phyloP scores from a whole-genome alignment of 1,140 invertebrate genomes.

The Macrobrachium nipponense region DNA sequence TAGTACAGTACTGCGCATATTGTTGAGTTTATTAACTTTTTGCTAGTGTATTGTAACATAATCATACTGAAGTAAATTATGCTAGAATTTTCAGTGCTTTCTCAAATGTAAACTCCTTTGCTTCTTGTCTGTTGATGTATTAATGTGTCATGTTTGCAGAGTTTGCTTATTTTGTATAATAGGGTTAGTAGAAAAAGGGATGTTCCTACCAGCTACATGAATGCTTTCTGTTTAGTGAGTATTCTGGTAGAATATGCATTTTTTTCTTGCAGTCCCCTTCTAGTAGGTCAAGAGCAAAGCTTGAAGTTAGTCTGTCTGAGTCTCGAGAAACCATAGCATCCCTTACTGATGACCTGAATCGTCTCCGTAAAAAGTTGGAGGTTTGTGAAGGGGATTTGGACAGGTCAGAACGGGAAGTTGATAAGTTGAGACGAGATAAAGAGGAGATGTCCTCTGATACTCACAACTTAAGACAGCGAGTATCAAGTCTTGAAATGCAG shows the following conservation, averaged over 20 bases:
- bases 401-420: slow-evolving; percentile 49
- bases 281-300: slow-evolving; percentile 38
- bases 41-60: too few relatives aligned
- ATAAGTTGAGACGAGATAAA: slow-evolving; percentile 52
- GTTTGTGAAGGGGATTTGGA: slow-evolving; percentile 52
- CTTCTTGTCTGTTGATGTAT: too few relatives aligned
- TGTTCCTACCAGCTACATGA: background rate
- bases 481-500: slow-evolving; percentile 40
- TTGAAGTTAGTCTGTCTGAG: slow-evolving; percentile 37
- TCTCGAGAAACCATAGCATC: slow-evolving; percentile 46
- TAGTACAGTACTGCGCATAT: too few relatives aligned
- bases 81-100: too few relatives aligned
- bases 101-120: too few relatives aligned
- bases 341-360: slow-evolving; percentile 35
- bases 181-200: background rate
- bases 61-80: too few relatives aligned
- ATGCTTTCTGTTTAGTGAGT: background rate
- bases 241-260: background rate
- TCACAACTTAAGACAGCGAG: slow-evolving; percentile 30
- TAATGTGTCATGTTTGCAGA: too few relatives aligned
- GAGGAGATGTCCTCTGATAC: slow-evolving; percentile 39
- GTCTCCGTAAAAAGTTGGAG: slow-evolving; percentile 44
- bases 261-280: slow-evolving; percentile 42
- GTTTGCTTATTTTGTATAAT: background rate
- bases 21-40: too few relatives aligned